These are phyloP conservation scores for Pyrochroa serraticornis DNA, from an alignment of 2,888 invertebrate genomes.

Conservation along the genomic window DNA sequence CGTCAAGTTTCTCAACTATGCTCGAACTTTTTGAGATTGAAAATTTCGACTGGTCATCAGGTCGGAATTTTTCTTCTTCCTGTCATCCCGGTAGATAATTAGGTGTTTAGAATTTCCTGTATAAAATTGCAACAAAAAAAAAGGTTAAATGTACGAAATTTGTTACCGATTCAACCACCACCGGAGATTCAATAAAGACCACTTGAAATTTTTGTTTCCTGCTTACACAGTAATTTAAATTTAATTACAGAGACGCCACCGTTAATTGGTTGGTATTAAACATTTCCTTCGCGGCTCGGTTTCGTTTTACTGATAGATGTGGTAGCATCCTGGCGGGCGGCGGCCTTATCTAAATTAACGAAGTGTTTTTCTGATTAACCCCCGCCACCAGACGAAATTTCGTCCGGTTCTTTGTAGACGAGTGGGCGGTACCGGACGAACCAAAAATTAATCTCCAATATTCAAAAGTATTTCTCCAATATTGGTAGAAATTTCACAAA, in stretches of 20 bases:
- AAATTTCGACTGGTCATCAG: neutral
- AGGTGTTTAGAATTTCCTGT: neutral
- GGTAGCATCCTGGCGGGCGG: too few relatives aligned
- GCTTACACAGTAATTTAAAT: conserved; percentile 27
- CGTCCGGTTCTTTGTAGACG: too few relatives aligned
- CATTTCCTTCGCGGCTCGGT: conserved; percentile 17
- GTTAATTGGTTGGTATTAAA: conserved; percentile 31
- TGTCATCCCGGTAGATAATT: neutral
- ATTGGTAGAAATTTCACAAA: too few relatives aligned
- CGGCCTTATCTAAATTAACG: too few relatives aligned
- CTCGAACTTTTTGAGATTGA: neutral
- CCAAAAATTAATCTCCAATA: too few relatives aligned
- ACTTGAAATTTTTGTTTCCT: conserved; percentile 33
- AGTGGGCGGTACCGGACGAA: too few relatives aligned
- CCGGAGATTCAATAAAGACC: conserved; percentile 30
- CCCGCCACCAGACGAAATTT: too few relatives aligned
- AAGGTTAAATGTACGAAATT: too few relatives aligned
- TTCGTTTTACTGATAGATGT: too few relatives aligned
- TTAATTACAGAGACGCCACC: conserved; percentile 30
- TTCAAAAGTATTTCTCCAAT: too few relatives aligned
- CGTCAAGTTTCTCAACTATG: too few relatives aligned
- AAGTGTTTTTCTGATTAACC: too few relatives aligned
- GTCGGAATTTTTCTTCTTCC: neutral
- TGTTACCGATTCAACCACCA: conserved; percentile 10
- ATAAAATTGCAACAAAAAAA: neutral